phyloP scores from a whole-genome alignment of 2,888 invertebrate genomes.

The Meloe dianella region DNA sequence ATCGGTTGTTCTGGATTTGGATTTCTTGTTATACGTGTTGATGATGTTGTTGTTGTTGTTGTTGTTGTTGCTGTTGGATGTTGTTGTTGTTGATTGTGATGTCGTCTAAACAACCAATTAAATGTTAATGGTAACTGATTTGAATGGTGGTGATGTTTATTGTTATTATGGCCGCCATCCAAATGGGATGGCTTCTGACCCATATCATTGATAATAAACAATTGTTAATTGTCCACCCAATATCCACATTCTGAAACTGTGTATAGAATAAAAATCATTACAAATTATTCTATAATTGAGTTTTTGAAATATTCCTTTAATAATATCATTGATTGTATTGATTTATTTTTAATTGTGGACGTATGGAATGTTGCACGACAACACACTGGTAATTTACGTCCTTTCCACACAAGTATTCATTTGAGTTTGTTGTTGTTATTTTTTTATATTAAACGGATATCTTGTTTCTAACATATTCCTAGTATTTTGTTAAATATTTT shows the following conservation, averaged over 20 bases:
- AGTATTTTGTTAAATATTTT: neutral
- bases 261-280: neutral
- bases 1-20: constrained; percentile 55
- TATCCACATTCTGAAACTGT: constrained; percentile 24
- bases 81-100: constrained; percentile 49
- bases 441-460: neutral
- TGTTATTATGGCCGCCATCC: constrained; percentile 54
- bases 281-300: constrained; percentile 1
- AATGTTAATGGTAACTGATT: constrained; percentile 35
- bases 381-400: neutral
- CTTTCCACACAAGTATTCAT: neutral
- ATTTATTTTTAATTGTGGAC: neutral
- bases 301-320: neutral
- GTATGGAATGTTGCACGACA: neutral
- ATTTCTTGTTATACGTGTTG: neutral
- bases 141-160: constrained; percentile 58
- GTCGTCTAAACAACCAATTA: constrained; percentile 72
- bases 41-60: constrained; percentile 13
- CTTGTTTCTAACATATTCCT: neutral
- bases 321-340: neutral
- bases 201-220: constrained; percentile 50
- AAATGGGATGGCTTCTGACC: constrained; percentile 64
- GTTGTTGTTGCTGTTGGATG: constrained; percentile 13
- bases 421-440: neutral
- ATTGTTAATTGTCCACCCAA: constrained; percentile 6